Base-by-base conservation (phyloP, 2,797 vertebrate genomes). In the Lates japonicus region DNA sequence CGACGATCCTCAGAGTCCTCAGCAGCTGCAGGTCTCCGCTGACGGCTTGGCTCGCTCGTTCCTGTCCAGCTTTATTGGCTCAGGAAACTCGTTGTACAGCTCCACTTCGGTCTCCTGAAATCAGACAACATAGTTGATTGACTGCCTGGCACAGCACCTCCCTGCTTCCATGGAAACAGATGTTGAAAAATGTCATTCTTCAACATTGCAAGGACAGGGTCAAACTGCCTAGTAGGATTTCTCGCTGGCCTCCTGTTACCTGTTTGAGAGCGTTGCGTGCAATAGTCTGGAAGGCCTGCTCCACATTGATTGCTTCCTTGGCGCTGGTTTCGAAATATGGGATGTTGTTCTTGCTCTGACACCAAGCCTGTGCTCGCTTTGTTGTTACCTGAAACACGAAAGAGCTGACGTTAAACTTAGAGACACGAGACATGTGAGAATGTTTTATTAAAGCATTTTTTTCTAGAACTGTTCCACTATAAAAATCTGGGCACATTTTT, bases 341-440 rank as follows among this genome's bases (percentile, higher is more conserved):
- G 95, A 99, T 99, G 95, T 98, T 99, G 95, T 99, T 99, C 96
- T 99, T 99, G 96, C 98, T 99, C 95, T 99, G 98, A 95, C 98
- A 99, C 98, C 98, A 99, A 83, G 97, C 97, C 93, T 99, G 98
- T 54, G 98, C 97, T 86, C 98, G 94, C 93, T 99, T 99, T 85
- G 98, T 99, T 88, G 98, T 97, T 90, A 99, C 98, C 98, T 99
- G 88, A 58, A 83, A 80, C 14, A 73, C 41, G 80, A 55, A 74
- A 20, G n/a, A 72, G 52, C 9, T 4, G 8, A 46, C n/a, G 13
- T 69, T 33, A 68, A 9, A 33, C 7, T 37, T 22, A 29, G 7
- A 67, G 49, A 58, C 5, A 61, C 19, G 37, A 46, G 42, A 39
- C 9, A 44, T 2, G 42, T 41, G 9, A 71, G 0, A 46, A 16